A percentile compares a stretch with the other conserved stretches of the same genome.
Conservation (phyloP, 2,888 invertebrate species). For the Eupeodes latifasciatus region DNA sequence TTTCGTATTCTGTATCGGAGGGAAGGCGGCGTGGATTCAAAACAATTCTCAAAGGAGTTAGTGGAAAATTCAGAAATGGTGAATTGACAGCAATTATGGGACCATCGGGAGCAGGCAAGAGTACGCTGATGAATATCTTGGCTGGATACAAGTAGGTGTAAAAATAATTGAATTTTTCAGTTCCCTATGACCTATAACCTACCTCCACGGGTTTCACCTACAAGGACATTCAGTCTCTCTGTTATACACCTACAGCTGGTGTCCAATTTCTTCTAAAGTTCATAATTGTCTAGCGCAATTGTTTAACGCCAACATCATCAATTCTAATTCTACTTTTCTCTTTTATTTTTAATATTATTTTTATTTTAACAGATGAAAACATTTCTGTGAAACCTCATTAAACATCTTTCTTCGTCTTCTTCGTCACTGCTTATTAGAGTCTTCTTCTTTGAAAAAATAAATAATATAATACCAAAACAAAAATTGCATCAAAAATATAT, state of each 20-base stretch:
- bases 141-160: conserved; percentile 93
- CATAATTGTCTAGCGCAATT: not conserved
- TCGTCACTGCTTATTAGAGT: no score
- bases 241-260: no score
- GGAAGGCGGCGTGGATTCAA: conserved; percentile 92
- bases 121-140: conserved; percentile 94
- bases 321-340: no score
- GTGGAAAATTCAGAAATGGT: conserved; percentile 95
- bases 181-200: no score
- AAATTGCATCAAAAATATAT: no score
- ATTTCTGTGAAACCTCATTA: not conserved
- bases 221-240: no score
- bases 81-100: conserved; percentile 98
- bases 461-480: no score
- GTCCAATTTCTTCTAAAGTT: no score
- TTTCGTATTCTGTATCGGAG: conserved; percentile 95
- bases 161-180: not conserved
- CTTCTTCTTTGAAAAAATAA: no score
- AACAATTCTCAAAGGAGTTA: conserved; percentile 93
- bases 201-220: no score
- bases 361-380: not conserved
- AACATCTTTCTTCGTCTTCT: no score
- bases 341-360: not conserved
- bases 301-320: no score
- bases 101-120: conserved; percentile 92